These are phyloP conservation scores for Sebastolobus altivelis DNA, from an alignment of 2,797 vertebrate species.

Conservation along the genomic window DNA sequence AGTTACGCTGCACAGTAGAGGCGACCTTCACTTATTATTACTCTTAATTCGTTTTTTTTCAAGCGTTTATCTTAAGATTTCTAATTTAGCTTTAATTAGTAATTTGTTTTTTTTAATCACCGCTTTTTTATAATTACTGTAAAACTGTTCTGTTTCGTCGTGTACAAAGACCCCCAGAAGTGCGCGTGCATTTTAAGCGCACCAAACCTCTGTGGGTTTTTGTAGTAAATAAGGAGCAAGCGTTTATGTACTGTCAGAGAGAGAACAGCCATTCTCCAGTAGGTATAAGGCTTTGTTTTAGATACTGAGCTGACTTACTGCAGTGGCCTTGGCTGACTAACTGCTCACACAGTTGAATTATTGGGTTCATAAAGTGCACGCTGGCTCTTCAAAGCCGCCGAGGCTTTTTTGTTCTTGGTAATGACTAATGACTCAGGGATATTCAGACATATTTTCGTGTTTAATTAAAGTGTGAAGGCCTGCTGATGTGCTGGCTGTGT, in stretches of 20 bases:
- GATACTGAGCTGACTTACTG: slow-evolving; percentile 22
- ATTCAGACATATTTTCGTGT: slow-evolving; percentile 8
- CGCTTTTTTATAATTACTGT: background rate
- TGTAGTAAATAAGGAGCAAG: background rate
- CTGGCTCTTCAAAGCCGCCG: slow-evolving; percentile 32
- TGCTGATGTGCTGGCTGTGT: slow-evolving; percentile 23
- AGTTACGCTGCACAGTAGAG: background rate
- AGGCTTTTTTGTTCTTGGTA: slow-evolving; percentile 31
- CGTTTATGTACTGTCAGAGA: background rate
- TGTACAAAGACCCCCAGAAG: slow-evolving; percentile 19
- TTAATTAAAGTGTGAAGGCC: slow-evolving; percentile 37
- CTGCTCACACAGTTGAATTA: slow-evolving; percentile 48
- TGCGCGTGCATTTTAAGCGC: background rate
- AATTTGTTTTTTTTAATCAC: background rate
- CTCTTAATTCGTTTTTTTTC: background rate
- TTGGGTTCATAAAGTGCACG: slow-evolving; percentile 24
- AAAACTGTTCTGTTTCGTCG: background rate
- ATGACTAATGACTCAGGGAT: slow-evolving; percentile 47
- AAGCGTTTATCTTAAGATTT: background rate
- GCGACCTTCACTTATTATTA: background rate
- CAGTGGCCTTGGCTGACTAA: slow-evolving; percentile 45
- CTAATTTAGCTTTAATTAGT: background rate
- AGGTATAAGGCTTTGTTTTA: slow-evolving; percentile 5
- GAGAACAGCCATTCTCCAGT: background rate
- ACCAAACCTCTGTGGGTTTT: background rate